These are phyloP conservation scores for Leptatherina wallacei DNA, from an alignment of 2,797 vertebrate genomes.

Conservation along the genomic window DNA sequence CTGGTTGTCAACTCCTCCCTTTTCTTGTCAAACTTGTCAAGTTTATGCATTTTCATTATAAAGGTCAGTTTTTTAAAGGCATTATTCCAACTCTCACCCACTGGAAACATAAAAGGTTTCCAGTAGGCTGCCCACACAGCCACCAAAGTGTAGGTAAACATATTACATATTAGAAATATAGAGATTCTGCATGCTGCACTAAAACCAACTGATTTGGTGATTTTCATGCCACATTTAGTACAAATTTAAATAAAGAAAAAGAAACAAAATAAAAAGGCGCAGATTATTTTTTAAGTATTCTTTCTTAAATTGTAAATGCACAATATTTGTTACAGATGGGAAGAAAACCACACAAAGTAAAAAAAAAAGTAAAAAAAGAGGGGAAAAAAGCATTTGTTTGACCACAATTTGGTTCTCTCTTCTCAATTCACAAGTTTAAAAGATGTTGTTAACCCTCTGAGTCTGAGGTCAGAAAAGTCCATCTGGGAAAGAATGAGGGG, in stretches of 20 bases:
- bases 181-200: neutral
- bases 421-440: constrained; percentile 39
- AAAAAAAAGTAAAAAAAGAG: neutral
- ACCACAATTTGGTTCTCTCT: constrained; percentile 9
- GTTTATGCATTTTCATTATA: neutral
- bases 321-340: neutral
- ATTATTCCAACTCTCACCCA: neutral
- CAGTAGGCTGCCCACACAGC: neutral
- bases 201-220: neutral
- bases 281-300: too few species aligned
- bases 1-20: neutral
- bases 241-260: neutral
- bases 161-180: neutral
- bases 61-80: neutral
- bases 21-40: too few species aligned
- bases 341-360: neutral
- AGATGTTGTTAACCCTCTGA: constrained; percentile 64
- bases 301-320: neutral
- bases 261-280: too few species aligned
- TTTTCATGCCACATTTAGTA: neutral
- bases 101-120: neutral
- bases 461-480: constrained; percentile 52
- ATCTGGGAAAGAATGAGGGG: constrained; percentile 48
- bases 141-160: neutral
- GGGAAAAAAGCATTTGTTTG: constrained; percentile 6